These are phyloP conservation scores for Mormyrus hasselquistii DNA, from an alignment of 2,797 vertebrate genomes.

Conservation along the genomic window DNA sequence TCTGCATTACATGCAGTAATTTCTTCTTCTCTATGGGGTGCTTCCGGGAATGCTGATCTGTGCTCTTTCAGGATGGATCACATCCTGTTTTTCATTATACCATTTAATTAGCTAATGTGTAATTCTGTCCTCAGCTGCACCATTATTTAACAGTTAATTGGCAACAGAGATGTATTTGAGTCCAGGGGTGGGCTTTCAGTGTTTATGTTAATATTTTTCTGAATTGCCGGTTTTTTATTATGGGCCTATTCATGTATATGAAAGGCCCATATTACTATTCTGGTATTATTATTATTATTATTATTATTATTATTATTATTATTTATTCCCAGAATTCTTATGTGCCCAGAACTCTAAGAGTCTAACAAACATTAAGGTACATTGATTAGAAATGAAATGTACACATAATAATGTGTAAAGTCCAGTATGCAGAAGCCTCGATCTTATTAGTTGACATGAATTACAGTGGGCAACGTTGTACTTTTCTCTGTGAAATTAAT, in stretches of 20 bases:
- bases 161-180: background rate
- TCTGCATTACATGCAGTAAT: background rate
- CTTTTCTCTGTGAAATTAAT: background rate
- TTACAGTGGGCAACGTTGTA: background rate
- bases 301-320: background rate
- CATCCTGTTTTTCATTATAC: background rate
- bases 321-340: background rate
- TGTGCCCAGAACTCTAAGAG: background rate
- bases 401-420: background rate
- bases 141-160: background rate
- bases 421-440: background rate
- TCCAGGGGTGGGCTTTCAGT: background rate
- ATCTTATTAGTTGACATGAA: background rate
- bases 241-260: too few relatives aligned
- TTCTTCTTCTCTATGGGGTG: background rate
- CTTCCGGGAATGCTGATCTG: background rate
- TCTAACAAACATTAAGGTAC: background rate
- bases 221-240: background rate
- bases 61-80: background rate
- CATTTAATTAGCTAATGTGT: slow-evolving; percentile 1
- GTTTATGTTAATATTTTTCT: background rate
- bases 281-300: background rate
- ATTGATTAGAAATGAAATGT: background rate
- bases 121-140: background rate
- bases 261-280: too few relatives aligned